Evolutionary conservation across 1,140 invertebrate genomes (phyloP).

Genomic region (Ceratina calcarata): DNA sequence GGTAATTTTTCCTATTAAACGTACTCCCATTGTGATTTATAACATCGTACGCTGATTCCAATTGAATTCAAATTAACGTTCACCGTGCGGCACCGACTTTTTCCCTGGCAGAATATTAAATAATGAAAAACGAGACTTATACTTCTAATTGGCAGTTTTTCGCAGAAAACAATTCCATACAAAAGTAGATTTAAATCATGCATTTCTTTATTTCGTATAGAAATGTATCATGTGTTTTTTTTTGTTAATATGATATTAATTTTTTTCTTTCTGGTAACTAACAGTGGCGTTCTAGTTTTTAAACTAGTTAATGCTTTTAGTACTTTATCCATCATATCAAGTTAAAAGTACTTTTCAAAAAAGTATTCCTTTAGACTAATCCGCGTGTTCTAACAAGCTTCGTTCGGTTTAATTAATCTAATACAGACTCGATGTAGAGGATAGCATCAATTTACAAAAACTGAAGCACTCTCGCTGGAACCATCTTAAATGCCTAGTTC

Average conservation of each 20-base stretch:
- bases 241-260: neutral
- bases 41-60: neutral
- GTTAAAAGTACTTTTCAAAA: too few species aligned
- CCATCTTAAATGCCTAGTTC: constrained; percentile 5
- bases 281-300: too few species aligned
- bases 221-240: neutral
- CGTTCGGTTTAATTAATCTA: neutral
- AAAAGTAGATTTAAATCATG: neutral
- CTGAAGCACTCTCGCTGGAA: neutral
- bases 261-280: neutral
- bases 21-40: neutral
- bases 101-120: neutral
- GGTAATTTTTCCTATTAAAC: neutral
- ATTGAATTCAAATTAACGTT: neutral
- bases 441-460: constrained; percentile 3
- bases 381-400: neutral
- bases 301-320: too few species aligned
- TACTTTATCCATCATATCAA: too few species aligned
- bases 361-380: too few species aligned
- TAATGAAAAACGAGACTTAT: too few species aligned
- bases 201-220: neutral
- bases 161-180: neutral
- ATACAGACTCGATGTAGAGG: neutral
- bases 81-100: neutral
- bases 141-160: neutral